Percentiles rank a stretch among this genome's conserved stretches.
phyloP scores from a whole-genome alignment of 2,797 vertebrate genomes.

The Urophycis tenuis region DNA sequence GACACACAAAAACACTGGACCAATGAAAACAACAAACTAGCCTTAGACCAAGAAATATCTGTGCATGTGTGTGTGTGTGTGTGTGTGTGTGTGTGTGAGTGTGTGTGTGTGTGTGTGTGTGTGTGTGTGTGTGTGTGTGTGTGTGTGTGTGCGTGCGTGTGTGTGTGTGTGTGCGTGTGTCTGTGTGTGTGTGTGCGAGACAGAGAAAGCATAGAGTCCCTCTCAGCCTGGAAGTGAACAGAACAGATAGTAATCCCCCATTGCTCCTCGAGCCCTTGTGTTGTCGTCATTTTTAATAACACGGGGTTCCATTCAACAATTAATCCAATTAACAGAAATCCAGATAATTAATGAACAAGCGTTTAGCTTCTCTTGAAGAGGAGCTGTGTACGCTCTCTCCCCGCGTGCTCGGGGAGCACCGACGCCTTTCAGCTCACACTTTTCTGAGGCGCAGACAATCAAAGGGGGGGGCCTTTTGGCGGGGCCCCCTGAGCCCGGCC shows the following conservation, averaged over 20 bases:
- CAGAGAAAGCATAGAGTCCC: conserved; percentile 30
- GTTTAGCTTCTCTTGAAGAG: conserved; percentile 65
- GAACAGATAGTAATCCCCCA: conserved; percentile 60
- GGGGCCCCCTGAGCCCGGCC: conserved; percentile 37
- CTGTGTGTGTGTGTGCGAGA: conserved; percentile 2
- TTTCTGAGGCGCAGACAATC: conserved; percentile 46
- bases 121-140: neutral
- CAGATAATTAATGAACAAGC: conserved; percentile 70
- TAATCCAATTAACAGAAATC: conserved; percentile 75
- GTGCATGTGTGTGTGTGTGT: conserved; percentile 24
- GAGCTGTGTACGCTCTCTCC: conserved; percentile 46
- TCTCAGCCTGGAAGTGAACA: conserved; percentile 55
- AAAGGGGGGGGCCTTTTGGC: conserved; percentile 27
- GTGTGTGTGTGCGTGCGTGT: conserved; percentile 25
- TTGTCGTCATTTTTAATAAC: conserved; percentile 75
- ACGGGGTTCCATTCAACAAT: conserved; percentile 71
- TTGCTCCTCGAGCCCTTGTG: conserved; percentile 63
- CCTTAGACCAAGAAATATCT: conserved; percentile 25
- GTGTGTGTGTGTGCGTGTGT: conserved; percentile 5
- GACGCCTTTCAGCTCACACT: conserved; percentile 51
- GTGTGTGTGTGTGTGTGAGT: neutral
- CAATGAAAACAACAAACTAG: neutral
- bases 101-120: conserved; percentile 23
- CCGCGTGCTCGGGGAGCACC: conserved; percentile 53
- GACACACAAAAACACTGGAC: conserved; percentile 8